Evolutionary conservation across 2,797 vertebrate species (phyloP), one percentile per base, ranked within the genome.

Genomic region (Silurus lanzhouensis): DNA sequence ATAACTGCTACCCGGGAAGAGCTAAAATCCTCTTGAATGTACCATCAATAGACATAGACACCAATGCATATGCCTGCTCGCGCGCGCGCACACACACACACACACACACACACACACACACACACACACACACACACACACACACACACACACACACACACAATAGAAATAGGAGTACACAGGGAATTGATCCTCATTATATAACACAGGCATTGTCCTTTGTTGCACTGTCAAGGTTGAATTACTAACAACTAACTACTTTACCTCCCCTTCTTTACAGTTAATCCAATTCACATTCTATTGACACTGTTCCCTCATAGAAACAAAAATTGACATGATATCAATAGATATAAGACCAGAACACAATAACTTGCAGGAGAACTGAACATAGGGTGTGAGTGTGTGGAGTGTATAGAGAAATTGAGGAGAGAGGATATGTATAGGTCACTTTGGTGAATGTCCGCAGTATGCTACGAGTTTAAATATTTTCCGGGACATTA

Each of bases 171-270:
- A 46, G 48, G 27, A 31, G 38, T 64, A 20, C 17, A 58, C 58
- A 74, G 57, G 44, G n/a, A 64, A 82, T 58, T 82, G 48, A 86
- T 86, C 27, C 52, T 75, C 61, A 75, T 85, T 82, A 82, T 76
- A 70, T 77, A 86, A 82, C 84, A 63, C 67, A 55, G 25, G 13
- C 77, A 63, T 13, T 64, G 86, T 87, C 83, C 86, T 84, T 84
- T 74, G 74, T 58, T 67, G 31, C 44, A 22, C 68, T 6, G 83
- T 75, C 82, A 87, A 81, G 76, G 86, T 81, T 81, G 55, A 68
- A 77, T 68, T 57, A 64, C 78, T 80, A 74, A 79, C 77, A 79
- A 48, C 60, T 80, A 48, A 44, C 55, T 67, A 31, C 66, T 61
- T 52, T 74, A 75, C n/a, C 38, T 58, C 14, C 82, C 52, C 55